Evolutionary conservation across 2,113 vertebrate genomes (phyloP).

Genomic region (Periophthalmus modestus): DNA sequence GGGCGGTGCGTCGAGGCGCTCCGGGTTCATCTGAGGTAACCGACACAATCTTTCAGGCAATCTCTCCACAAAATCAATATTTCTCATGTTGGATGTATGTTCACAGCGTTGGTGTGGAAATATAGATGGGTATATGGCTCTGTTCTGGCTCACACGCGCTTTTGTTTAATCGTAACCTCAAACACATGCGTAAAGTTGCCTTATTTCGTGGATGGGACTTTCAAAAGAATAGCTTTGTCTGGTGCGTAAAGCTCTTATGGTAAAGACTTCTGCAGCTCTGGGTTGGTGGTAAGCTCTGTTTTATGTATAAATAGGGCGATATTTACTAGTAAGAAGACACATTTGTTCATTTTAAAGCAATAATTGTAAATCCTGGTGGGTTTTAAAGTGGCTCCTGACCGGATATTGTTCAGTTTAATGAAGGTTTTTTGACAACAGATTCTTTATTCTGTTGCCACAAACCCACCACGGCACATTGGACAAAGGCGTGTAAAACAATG

Average conservation of each 20-base stretch:
- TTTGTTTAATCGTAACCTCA: neutral
- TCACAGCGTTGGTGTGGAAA: neutral
- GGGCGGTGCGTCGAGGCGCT: neutral
- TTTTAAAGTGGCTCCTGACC: constrained; percentile 6
- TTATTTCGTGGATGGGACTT: neutral
- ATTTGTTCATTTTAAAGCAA: neutral
- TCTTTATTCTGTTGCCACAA: neutral
- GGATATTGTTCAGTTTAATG: rapidly evolving
- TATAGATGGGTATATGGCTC: rapidly evolving
- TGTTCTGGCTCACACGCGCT: neutral
- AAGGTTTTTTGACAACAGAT: neutral
- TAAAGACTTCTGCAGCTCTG: neutral
- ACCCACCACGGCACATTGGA: neutral
- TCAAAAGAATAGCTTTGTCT: constrained; percentile 39
- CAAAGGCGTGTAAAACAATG: neutral
- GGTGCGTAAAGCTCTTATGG: neutral
- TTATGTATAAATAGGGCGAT: neutral
- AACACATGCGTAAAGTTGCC: constrained; percentile 25
- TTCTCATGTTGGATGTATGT: neutral
- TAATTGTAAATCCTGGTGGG: neutral
- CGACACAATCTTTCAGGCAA: no score
- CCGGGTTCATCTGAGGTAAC: constrained; percentile 33
- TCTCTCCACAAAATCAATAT: neutral
- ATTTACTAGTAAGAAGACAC: neutral
- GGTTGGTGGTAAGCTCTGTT: neutral